phyloP scores from a whole-genome alignment of 2,797 vertebrate species.

The Peromyscus eremicus region DNA sequence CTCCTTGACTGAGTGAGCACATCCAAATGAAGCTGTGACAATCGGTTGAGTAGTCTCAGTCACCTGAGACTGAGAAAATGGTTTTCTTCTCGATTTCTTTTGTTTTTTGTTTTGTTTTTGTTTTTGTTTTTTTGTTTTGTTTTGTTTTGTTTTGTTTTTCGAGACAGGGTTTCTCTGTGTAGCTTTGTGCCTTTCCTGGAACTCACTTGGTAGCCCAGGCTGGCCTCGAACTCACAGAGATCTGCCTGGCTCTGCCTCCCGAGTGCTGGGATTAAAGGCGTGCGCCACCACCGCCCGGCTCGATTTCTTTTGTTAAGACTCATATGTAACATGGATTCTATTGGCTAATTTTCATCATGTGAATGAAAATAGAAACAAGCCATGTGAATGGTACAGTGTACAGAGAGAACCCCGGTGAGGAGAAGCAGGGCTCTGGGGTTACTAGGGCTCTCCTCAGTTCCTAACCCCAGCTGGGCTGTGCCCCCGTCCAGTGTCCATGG shows the following conservation, averaged over 20 bases:
- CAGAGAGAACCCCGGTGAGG: neutral
- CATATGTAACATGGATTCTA: neutral
- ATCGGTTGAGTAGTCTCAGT: neutral
- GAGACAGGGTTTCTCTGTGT: no score
- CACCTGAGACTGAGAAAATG: neutral
- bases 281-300: no score
- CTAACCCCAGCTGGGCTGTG: neutral
- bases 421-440: neutral
- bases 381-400: neutral
- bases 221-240: no score
- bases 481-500: neutral
- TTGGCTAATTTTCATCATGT: neutral
- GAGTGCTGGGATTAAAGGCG: no score
- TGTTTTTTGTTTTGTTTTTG: no score
- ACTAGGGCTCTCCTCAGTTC: neutral
- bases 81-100: neutral
- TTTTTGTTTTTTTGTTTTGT: no score
- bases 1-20: neutral
- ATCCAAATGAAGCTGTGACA: neutral
- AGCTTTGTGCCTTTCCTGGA: no score
- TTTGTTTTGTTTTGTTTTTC: no score
- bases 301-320: neutral
- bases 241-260: no score
- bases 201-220: no score
- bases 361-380: neutral